Evolutionary conservation across 2,113 vertebrate species (phyloP).

Genomic region (Paramormyrops kingsleyae): DNA sequence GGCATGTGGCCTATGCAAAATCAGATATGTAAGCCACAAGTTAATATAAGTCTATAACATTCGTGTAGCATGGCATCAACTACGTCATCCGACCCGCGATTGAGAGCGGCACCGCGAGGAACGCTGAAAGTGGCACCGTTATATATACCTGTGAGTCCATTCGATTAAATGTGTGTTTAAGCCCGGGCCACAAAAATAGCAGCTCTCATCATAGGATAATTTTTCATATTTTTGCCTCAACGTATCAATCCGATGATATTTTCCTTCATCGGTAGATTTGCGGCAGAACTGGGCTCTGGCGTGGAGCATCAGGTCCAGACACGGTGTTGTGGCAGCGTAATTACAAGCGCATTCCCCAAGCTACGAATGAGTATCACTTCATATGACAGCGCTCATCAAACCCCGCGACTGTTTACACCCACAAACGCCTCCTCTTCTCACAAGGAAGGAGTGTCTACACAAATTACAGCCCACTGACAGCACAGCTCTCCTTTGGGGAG

Average conservation of each 20-base stretch:
- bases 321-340: neutral
- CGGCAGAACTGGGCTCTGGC: neutral
- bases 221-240: neutral
- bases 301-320: neutral
- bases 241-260: neutral
- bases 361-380: neutral
- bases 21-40: neutral
- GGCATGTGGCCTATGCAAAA: neutral
- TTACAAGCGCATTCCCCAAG: neutral
- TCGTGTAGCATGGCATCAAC: neutral
- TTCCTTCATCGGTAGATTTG: neutral
- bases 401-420: neutral
- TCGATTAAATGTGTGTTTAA: neutral
- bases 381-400: neutral
- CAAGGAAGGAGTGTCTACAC: conserved; percentile 2
- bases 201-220: neutral
- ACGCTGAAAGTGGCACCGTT: neutral
- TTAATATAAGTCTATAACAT: neutral
- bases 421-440: neutral
- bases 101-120: neutral
- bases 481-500: neutral
- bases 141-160: neutral
- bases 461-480: conserved; percentile 6
- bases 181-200: neutral
- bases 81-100: neutral